Evolutionary conservation across 2,113 vertebrate genomes (phyloP).

Genomic region (Rattus rattus): DNA sequence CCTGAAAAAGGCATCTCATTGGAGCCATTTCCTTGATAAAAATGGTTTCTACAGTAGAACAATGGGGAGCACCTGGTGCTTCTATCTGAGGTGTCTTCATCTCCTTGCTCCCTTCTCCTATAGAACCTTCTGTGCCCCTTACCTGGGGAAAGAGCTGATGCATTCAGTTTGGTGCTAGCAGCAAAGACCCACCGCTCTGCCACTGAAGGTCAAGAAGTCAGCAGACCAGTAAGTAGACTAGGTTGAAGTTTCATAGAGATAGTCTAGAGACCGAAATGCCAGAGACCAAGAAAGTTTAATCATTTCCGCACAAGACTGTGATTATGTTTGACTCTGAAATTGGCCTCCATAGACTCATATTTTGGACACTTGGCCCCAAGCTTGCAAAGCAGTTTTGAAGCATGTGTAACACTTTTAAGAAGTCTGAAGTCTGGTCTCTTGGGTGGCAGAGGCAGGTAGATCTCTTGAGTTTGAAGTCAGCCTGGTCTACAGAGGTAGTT

Average conservation of each 20-base stretch:
- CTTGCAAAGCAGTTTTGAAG: neutral
- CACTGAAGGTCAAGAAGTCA: rapidly evolving
- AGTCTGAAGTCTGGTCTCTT: neutral
- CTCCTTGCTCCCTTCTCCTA: rapidly evolving
- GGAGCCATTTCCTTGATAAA: neutral
- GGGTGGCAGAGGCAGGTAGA: neutral
- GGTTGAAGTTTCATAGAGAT: neutral
- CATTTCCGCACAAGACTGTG: neutral
- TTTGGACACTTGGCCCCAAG: neutral
- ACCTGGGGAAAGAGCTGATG: rapidly evolving
- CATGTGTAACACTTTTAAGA: neutral
- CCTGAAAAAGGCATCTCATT: neutral
- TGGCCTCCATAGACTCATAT: neutral
- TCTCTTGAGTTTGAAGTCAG: neutral
- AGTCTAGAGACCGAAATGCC: neutral
- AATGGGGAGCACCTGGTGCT: rapidly evolving
- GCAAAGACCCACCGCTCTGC: neutral
- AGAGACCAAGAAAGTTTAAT: neutral
- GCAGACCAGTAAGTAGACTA: neutral
- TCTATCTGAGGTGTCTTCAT: too few species aligned
- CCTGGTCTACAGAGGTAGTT: neutral
- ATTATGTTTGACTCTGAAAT: neutral
- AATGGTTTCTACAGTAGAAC: neutral
- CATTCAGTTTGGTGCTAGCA: neutral
- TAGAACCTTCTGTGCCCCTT: neutral